Percentiles rank a stretch among this genome's conserved stretches.
These are phyloP conservation scores for Brachylomia viminalis DNA, from an alignment of 2,888 invertebrate species.

Conservation along the genomic window DNA sequence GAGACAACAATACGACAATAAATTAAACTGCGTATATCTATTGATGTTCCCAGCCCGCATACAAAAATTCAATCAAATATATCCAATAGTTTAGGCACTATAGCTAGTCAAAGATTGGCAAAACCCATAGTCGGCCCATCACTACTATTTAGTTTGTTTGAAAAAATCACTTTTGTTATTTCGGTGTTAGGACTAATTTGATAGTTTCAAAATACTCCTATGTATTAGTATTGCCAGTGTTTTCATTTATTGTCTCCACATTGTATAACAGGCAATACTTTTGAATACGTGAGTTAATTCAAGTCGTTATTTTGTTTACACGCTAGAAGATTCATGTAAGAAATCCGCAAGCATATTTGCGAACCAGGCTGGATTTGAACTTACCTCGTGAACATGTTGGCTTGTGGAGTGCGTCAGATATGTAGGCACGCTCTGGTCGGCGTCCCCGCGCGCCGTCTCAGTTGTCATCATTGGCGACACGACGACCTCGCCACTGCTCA, in stretches of 20 bases:
- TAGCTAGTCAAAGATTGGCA: no score
- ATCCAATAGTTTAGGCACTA: no score
- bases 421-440: conserved; percentile 85
- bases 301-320: not conserved
- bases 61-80: no score
- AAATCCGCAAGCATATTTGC: not conserved
- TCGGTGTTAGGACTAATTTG: not conserved
- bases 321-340: not conserved
- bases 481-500: conserved; percentile 70
- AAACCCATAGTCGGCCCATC: no score
- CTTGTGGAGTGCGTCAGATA: conserved; percentile 73
- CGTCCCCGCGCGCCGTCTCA: conserved; percentile 83
- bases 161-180: no score
- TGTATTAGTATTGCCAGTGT: no score
- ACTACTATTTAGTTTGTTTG: no score
- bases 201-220: no score
- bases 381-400: conserved; percentile 89
- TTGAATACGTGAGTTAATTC: not conserved
- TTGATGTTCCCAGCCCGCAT: no score
- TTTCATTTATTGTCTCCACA: no score
- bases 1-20: no score
- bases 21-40: no score
- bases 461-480: conserved; percentile 86
- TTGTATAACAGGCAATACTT: not conserved
- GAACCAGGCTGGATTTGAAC: not conserved